These are phyloP conservation scores for Prorops nasuta DNA, from an alignment of 1,140 invertebrate species.

Conservation along the genomic window DNA sequence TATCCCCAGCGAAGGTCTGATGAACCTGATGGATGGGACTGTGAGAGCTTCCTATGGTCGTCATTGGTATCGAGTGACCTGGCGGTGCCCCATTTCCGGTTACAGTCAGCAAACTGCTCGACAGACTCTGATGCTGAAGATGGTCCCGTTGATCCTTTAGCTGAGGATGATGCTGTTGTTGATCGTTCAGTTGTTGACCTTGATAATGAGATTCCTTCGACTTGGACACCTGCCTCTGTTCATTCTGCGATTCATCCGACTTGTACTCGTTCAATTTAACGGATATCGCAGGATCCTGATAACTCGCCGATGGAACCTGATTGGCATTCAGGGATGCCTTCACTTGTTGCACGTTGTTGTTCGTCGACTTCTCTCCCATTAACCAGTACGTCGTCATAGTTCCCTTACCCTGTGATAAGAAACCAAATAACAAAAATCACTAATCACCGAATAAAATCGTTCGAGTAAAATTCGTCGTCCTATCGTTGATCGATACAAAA, in stretches of 20 bases:
- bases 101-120: constrained; percentile 8
- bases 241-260: neutral
- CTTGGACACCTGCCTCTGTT: neutral
- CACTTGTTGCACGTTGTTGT: constrained; percentile 25
- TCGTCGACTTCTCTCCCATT: constrained; percentile 63
- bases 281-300: too few relatives aligned
- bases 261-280: too few relatives aligned
- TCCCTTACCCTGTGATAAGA: constrained; percentile 75
- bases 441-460: too few relatives aligned
- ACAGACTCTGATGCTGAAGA: constrained; percentile 13
- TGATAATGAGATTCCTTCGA: constrained; percentile 6
- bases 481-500: too few relatives aligned
- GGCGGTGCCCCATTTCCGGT: constrained; percentile 41
- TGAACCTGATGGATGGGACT: constrained; percentile 17
- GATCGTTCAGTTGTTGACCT: constrained; percentile 2
- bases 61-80: constrained; percentile 9
- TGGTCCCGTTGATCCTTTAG: constrained; percentile 9
- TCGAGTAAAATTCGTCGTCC: too few relatives aligned
- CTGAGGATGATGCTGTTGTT: constrained; percentile 9
- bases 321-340: neutral
- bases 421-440: neutral
- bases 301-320: too few relatives aligned
- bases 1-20: constrained; percentile 33
- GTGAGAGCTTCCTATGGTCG: neutral
- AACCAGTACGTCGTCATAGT: constrained; percentile 90